A percentile compares a stretch with the other conserved stretches of the same genome.
Conservation (phyloP, 2,113 vertebrate species). For the Zosterops lateralis region DNA sequence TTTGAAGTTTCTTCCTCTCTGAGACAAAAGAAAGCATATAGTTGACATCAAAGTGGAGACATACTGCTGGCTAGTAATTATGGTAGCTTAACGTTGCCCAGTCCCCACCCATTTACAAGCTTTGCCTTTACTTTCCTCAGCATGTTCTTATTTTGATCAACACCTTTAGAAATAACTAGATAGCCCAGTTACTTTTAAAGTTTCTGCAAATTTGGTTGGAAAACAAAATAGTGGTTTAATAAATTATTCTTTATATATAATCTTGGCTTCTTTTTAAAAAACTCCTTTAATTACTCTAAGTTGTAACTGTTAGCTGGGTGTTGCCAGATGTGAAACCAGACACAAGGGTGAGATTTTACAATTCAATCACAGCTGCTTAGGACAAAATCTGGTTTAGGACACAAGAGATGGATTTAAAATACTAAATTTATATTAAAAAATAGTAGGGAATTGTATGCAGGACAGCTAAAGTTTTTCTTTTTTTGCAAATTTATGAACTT, state of each 20-base stretch:
- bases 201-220: conserved; percentile 32
- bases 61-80: conserved; percentile 72
- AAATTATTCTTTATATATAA: conserved; percentile 50
- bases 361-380: conserved; percentile 72
- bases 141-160: conserved; percentile 67
- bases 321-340: conserved; percentile 82
- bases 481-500: conserved; percentile 48
- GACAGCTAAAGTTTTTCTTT: conserved; percentile 34
- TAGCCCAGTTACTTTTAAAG: conserved; percentile 44
- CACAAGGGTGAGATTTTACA: conserved; percentile 80
- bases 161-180: conserved; percentile 56
- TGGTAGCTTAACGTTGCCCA: conserved; percentile 53
- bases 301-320: conserved; percentile 71
- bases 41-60: conserved; percentile 76
- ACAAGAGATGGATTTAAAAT: conserved; percentile 67
- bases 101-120: conserved; percentile 62
- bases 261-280: conserved; percentile 38
- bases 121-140: conserved; percentile 47
- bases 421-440: conserved; percentile 66
- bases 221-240: conserved; percentile 58
- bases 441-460: conserved; percentile 35
- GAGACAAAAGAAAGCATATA: conserved; percentile 63
- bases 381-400: conserved; percentile 70
- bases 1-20: conserved; percentile 77
- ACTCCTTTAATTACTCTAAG: conserved; percentile 72